Percentiles rank a stretch among this genome's conserved stretches.
Conservation (phyloP, 2,113 vertebrate genomes). For the Bubo scandiacus region DNA sequence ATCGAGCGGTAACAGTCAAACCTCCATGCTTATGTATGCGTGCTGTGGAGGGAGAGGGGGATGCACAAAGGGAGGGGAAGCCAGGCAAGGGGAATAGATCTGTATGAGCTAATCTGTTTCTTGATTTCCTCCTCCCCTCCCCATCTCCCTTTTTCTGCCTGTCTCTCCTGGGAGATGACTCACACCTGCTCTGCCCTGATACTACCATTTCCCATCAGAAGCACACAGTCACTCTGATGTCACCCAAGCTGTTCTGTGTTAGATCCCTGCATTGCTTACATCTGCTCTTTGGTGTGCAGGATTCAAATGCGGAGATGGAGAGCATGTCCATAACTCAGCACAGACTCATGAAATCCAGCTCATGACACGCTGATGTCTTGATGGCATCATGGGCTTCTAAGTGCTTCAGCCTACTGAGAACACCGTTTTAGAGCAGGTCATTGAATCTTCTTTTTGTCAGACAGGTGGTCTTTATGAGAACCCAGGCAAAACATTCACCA, state of each 20-base stretch:
- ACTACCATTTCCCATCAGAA: constrained; percentile 70
- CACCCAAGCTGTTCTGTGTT: constrained; percentile 72
- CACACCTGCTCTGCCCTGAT: constrained; percentile 76
- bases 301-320: constrained; percentile 19
- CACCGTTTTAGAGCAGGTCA: neutral
- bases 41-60: neutral
- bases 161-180: constrained; percentile 73
- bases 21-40: neutral
- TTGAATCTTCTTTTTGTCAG: neutral
- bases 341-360: constrained; percentile 22
- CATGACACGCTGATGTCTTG: constrained; percentile 4
- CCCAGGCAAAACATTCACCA: neutral
- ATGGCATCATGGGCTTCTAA: constrained; percentile 20
- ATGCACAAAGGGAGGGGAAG: neutral
- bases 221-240: constrained; percentile 71
- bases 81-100: constrained; percentile 9
- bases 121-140: constrained; percentile 45
- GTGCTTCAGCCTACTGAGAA: constrained; percentile 31
- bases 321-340: constrained; percentile 25
- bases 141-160: constrained; percentile 24
- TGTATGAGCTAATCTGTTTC: constrained; percentile 66
- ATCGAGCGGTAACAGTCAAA: neutral
- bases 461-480: neutral
- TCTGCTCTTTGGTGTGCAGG: constrained; percentile 57
- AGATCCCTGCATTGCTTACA: constrained; percentile 72